Evolutionary conservation across 2,888 invertebrate species (phyloP).

Genomic region (Oasisia sp.): DNA sequence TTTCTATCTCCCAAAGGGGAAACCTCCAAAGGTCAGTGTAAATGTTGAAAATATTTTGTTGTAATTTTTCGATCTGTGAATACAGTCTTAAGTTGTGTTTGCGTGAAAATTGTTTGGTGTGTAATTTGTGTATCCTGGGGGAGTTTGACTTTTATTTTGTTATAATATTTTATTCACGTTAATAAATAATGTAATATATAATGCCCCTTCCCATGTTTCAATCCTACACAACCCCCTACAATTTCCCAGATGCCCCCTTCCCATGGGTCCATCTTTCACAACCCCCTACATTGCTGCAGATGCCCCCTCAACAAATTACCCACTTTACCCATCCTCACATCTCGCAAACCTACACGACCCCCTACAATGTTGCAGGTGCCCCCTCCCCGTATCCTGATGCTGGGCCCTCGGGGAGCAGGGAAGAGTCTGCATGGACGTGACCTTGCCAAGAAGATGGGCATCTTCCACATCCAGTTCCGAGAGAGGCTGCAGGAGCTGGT

Average conservation of each 20-base stretch:
- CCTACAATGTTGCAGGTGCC: slow-evolving; percentile 49
- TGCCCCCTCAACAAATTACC: too few relatives aligned
- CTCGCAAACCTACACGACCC: too few relatives aligned
- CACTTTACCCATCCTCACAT: too few relatives aligned
- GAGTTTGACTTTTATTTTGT: neutral
- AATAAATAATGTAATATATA: neutral
- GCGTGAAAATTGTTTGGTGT: neutral
- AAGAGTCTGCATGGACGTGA: slow-evolving; percentile 62
- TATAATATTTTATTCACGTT: neutral
- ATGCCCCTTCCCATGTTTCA: too few relatives aligned
- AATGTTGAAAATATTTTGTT: neutral
- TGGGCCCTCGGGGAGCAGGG: slow-evolving; percentile 63
- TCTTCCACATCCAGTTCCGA: slow-evolving; percentile 66
- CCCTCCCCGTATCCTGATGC: slow-evolving; percentile 58
- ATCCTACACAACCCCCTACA: neutral
- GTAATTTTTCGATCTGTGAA: neutral
- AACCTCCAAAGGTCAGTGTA: slow-evolving; percentile 52
- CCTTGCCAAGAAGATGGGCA: slow-evolving; percentile 60
- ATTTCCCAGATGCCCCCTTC: slow-evolving; percentile 54
- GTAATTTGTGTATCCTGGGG: neutral
- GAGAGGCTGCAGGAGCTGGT: slow-evolving; percentile 65
- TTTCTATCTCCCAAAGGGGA: slow-evolving; percentile 53
- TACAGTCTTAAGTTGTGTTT: neutral
- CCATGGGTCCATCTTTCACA: slow-evolving; percentile 43
- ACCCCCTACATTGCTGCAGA: neutral